Evolutionary conservation across 2,797 vertebrate species (phyloP), one percentile per base, ranked within the genome.

Genomic region (Hippocampus kuda): DNA sequence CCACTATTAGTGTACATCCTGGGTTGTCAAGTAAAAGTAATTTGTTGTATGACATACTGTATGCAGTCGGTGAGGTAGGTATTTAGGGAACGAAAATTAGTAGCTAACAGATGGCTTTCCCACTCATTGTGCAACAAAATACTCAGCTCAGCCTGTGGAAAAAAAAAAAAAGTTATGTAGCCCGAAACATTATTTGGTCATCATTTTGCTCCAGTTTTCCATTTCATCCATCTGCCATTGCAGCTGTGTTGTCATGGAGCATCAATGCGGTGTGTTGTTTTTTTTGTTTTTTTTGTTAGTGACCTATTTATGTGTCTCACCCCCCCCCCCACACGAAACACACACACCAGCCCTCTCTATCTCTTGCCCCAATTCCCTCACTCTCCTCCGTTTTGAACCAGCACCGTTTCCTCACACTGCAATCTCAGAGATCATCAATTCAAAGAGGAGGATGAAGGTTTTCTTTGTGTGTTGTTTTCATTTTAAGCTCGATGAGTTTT

Each of bases 251-350:
- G 83, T 89, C 86, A 84, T 79, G 78, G 78, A 80, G 81, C 83
- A 83, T 84, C 78, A 75, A 67, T 75, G 81, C 73, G n/a, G 70
- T 65, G 65, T 49, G 44, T 78, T 64, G 71, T 65, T 57, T 5
- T 49, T 77, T 60, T 34, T 60, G 8, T 27, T 57, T 27, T 59
- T 77, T 82, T 76, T 83, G 69, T 57, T 72, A 75, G 62, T 90
- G 89, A 90, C 90, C 89, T 89, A 91, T 88, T 91, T 91, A 86
- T 84, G 85, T 80, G 82, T 85, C 83, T 73, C 75, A 16, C 48
- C 26, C 24, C 27, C 30, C 65, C 16, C 7, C 15, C 24, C 63
- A 26, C 24, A 49, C 41, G 20, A 18, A 26, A 16, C 44, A 18
- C 44, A 51, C 11, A 16, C 15, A 46, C 16, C 24, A 48, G 27